Evolutionary conservation across 1,140 invertebrate genomes (phyloP), one percentile per base, ranked within the genome.

Genomic region (Vanessa atalanta): DNA sequence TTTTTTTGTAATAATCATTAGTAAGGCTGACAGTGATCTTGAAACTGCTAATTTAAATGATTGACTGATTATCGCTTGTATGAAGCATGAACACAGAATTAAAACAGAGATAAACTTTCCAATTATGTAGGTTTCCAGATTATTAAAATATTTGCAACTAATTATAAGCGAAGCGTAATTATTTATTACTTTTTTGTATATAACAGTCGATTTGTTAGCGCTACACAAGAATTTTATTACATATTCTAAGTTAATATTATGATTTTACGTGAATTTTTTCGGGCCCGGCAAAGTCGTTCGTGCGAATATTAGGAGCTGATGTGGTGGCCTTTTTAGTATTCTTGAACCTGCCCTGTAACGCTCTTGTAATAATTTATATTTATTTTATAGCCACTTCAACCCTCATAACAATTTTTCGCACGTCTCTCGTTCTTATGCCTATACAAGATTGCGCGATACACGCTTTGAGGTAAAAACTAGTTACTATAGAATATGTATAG

Each of bases 391-490:
- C 73, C 63, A 70, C 68, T 71, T 75, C 64, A 16, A 71, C 53
- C 63, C 69, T 75, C 53, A 53, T 75, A 75, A 75, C 55, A 75
- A 71, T 75, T 75, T 75, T 65, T 66, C 69, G 53, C 73, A 75
- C 73, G 69, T 75, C 63, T 31, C 63, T 55, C 13, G 31, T 65
- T 55, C 67, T 75, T 48, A 53, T 69, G 64, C 72, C 57, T 14
- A 51, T 51, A 61, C 53, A 67, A 48, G 64, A 75, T 75, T 75
- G 60, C 57, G 16, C 72, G 57, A 68, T 67, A 68, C 57, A 73
- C 31, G 66, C 47, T 68, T 50, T 68, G 65, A 73, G 31, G 72
- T 47, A 65, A 15, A 64, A 64, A 55, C 3, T 68, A 68, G 47
- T 73, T 73, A 63, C 66, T 47, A 53, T 60, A 60, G 15, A 57